These are phyloP conservation scores for Rapana venosa DNA, from an alignment of 2,888 invertebrate species.

Conservation along the genomic window DNA sequence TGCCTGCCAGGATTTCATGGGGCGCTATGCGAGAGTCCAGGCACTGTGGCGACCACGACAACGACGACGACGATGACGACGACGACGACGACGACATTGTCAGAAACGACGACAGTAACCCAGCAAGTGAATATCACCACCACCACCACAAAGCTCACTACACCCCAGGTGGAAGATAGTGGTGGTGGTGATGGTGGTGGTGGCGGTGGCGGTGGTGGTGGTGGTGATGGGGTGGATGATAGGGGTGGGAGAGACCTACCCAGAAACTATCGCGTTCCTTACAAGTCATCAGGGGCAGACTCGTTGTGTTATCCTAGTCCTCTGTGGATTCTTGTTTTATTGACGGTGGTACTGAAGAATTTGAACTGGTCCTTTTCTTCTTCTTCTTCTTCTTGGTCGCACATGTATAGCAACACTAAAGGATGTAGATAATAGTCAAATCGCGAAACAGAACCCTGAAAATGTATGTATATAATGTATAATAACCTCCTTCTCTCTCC, in stretches of 20 bases:
- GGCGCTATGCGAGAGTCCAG: constrained; percentile 53
- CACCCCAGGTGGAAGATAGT: not conserved
- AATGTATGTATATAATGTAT: no score
- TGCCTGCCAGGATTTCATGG: constrained; percentile 57
- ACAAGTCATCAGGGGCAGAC: not conserved
- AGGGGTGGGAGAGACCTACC: not conserved
- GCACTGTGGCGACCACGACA: not conserved
- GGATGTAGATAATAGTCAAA: no score
- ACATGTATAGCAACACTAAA: no score
- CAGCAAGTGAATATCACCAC: not conserved
- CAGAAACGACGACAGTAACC: no score
- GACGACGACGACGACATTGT: not conserved
- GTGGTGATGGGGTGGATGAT: not conserved
- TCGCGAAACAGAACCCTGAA: no score
- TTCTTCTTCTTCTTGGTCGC: not conserved
- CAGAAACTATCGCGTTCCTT: not conserved
- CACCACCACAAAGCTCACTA: not conserved
- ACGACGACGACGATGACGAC: not conserved
- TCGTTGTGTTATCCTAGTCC: not conserved
- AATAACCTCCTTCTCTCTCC: no score
- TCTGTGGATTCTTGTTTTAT: not conserved
- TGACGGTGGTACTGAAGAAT: not conserved
- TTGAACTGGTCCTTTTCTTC: not conserved
- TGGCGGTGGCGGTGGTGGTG: not conserved
- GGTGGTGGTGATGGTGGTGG: not conserved